Evolutionary conservation across 2,113 vertebrate genomes (phyloP), one percentile per base, ranked within the genome.

Genomic region (Falco punctatus): DNA sequence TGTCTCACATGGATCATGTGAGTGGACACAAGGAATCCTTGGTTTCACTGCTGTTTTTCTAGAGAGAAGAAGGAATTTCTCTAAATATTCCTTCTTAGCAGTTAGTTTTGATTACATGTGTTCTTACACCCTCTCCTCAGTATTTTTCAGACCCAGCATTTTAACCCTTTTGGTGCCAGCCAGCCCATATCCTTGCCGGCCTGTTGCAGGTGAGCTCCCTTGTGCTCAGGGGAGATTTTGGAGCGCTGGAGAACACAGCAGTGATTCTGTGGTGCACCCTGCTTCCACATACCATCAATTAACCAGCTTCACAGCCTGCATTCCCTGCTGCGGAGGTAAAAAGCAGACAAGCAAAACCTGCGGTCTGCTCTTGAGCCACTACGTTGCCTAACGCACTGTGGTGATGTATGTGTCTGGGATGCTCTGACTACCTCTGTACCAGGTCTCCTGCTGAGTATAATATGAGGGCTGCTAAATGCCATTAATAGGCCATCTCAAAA

Each of bases 171-270:
- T 28, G 30, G 5, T 78, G 30, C 21, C 4, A 3, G 69, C 44
- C 22, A 88, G 22, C n/a, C 64, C 28, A 10, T 46, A 49, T 30
- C 52, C 59, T 84, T 61, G 15, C 17, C 40, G 74, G 8, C 12
- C 71, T 38, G 27, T 22, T 80, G 38, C 48, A 52, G 13, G 4
- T 62, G 46, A 86, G 27, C 4, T 82, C 28, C 12, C n/a, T 42
- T 11, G 0, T 51, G 26, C 18, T 57, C 33, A 75, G 24, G 26
- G 24, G 24, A 62, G 32, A 67, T 70, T 74, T 49, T 0, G 0
- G 42, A 22, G 9, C 3, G 10, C 18, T 64, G 51, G 13, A 66
- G 16, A 79, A 23, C n/a, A 26, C 35, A 78, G 46, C 30, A 73
- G 5, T 30, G 30, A 82, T 86, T 94, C 66, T 79, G 20, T 49